phyloP scores from a whole-genome alignment of 2,797 vertebrate genomes.

The Caiman crocodilus region DNA sequence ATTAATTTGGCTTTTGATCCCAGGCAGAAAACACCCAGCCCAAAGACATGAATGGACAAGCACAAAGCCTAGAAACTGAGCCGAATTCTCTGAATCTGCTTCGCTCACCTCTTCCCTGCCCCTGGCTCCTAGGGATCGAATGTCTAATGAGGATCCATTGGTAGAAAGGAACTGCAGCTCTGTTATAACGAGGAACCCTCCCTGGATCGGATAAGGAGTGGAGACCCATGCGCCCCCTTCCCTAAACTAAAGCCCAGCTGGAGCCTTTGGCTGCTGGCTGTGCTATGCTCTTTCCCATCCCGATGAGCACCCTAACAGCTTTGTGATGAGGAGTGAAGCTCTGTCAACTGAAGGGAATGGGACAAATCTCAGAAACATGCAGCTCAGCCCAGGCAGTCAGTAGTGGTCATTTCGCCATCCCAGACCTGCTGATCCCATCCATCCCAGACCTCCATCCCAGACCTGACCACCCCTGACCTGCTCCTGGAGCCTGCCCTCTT shows the following conservation, averaged over 20 bases:
- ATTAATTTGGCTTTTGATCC: neutral
- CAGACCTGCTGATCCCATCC: too few relatives aligned
- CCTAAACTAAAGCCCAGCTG: neutral
- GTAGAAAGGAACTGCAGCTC: neutral
- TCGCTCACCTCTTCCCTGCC: neutral
- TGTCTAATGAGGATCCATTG: neutral
- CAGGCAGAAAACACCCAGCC: neutral
- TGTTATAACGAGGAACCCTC: neutral
- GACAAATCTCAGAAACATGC: neutral
- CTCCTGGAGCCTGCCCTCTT: neutral
- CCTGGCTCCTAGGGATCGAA: neutral
- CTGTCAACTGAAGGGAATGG: too few relatives aligned
- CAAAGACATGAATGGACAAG: neutral
- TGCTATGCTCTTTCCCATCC: neutral
- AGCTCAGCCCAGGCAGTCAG: neutral
- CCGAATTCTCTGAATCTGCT: neutral
- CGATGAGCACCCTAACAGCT: neutral
- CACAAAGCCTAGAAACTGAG: neutral
- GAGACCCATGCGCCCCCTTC: neutral
- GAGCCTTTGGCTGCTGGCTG: neutral
- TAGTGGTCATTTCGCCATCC: neutral
- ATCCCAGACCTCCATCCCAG: too few relatives aligned
- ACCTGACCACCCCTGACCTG: neutral
- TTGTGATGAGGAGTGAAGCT: neutral
- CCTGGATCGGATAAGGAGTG: neutral